Conservation (phyloP, 2,888 invertebrate species). For the Nephrocerus scutellatus region DNA sequence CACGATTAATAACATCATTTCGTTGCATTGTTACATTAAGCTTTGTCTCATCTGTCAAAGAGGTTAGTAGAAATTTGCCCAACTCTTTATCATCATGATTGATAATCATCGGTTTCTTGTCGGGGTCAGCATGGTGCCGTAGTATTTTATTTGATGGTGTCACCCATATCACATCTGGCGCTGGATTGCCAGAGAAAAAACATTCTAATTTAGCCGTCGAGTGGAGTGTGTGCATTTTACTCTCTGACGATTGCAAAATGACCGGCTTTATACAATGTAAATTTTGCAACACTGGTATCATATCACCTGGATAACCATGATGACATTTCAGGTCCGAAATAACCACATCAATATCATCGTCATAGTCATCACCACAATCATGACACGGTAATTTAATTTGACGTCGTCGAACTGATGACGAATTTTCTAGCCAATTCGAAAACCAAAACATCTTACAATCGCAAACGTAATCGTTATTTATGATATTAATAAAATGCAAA, state of each 20-base stretch:
- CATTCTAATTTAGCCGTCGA: conserved; percentile 69
- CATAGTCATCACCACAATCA: conserved; percentile 41
- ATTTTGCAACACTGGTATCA: conserved; percentile 62
- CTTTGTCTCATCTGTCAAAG: conserved; percentile 34
- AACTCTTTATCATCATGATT: conserved; percentile 37
- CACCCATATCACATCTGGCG: conserved; percentile 78
- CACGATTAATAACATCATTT: conserved; percentile 30
- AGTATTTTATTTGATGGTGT: conserved; percentile 66
- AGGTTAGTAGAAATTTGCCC: conserved; percentile 37
- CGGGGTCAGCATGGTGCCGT: conserved; percentile 72
- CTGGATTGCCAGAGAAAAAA: conserved; percentile 66
- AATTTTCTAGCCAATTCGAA: conserved; percentile 52
- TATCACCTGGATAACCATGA: conserved; percentile 60
- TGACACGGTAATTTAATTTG: conserved; percentile 41
- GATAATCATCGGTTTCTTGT: conserved; percentile 40
- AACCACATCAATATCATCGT: conserved; percentile 35
- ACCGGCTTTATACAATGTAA: conserved; percentile 64
- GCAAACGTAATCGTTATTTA: conserved; percentile 75
- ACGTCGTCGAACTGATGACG: too few relatives aligned
- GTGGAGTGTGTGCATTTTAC: conserved; percentile 57
- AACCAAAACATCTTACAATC: conserved; percentile 83
- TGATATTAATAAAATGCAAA: conserved; percentile 59
- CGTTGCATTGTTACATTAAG: conserved; percentile 30
- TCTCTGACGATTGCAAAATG: conserved; percentile 56
- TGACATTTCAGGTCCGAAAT: conserved; percentile 60